phyloP scores from a whole-genome alignment of 2,888 invertebrate species.

The Diarsia mendica region DNA sequence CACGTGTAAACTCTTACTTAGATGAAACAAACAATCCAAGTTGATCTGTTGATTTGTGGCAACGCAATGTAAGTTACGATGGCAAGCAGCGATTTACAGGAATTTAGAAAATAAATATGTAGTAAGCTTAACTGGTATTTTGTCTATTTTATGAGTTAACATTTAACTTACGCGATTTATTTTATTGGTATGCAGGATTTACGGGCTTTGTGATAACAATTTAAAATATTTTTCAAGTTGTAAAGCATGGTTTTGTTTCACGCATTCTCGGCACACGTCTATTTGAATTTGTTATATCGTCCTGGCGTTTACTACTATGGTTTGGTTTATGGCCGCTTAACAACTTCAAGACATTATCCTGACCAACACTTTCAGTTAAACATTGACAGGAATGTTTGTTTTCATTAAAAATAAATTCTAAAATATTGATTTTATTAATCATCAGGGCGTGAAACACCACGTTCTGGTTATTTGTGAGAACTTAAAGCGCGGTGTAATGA shows the following conservation, averaged over 20 bases:
- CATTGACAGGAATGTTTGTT: slow-evolving; percentile 67
- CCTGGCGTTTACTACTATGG: slow-evolving; percentile 69
- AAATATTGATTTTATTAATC: slow-evolving; percentile 13
- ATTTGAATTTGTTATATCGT: slow-evolving; percentile 77
- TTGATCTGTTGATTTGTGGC: slow-evolving; percentile 11
- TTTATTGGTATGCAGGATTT: slow-evolving; percentile 69
- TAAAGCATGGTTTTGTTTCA: slow-evolving; percentile 67
- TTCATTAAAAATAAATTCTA: slow-evolving; percentile 1
- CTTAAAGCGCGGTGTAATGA: slow-evolving; percentile 17
- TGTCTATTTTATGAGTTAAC: slow-evolving; percentile 57
- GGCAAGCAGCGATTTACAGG: slow-evolving; percentile 12
- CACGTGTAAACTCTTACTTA: slow-evolving; percentile 30
- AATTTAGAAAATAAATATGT: slow-evolving; percentile 41
- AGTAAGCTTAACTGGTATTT: slow-evolving; percentile 46
- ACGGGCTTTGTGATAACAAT: slow-evolving; percentile 70
- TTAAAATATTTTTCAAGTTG: slow-evolving; percentile 70
- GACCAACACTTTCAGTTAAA: slow-evolving; percentile 63
- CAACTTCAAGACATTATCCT: slow-evolving; percentile 54
- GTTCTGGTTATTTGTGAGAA: slow-evolving; percentile 42
- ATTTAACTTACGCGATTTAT: slow-evolving; percentile 71
- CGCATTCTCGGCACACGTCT: slow-evolving; percentile 74
- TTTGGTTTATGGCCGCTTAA: slow-evolving; percentile 69
- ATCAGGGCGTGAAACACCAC: slow-evolving; percentile 28
- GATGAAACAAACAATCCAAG: slow-evolving; percentile 19
- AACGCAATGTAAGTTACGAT: slow-evolving; percentile 10